Evolutionary conservation across 1,140 invertebrate species (phyloP), one percentile per base, ranked within the genome.

Genomic region (Phymastichus coffea): DNA sequence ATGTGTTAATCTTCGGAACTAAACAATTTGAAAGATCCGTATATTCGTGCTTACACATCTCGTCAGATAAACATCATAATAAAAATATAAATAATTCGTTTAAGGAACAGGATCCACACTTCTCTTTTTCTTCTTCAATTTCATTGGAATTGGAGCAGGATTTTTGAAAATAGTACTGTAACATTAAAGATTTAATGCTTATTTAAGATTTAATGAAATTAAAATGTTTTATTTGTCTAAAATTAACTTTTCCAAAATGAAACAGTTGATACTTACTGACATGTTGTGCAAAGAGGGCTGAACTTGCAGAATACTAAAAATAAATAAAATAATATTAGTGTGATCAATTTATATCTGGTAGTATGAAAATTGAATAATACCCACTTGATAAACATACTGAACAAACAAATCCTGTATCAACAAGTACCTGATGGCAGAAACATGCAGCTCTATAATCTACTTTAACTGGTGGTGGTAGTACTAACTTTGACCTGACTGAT

Each of bases 391-490:
- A 82, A 80, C 97, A 99, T 57, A 99, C 92, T 4, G 97, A 99
- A 78, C 96, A 99, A 14, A 99, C 96, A 78, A 93, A 98, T 52
- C 95, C 97, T 69, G 97, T 91, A 70, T 97, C 95, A 44, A 98
- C 90, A 26, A 98, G 83, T 69, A 95, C 93, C n/a, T 95, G 82
- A 79, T 99, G 97, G 74, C 97, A 99, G 82, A 99, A 99, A 78
- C 97, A 99, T 0, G 95, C 95, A 19, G 97, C 95, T 66, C 95
- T 81, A 75, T 97, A 98, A 78, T 98, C 95, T 10, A 98, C 94
- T 66, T 94, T 91, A 0, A 89, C 89, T 7, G 91, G 86, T 1
- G 94, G 91, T 1, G 96, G 96, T 40, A 98, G 72, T 1, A 94
- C 91, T 63, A 98, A 76, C 73, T 93, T 90, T 55, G 86, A 86